Base-by-base conservation (phyloP, 2,888 invertebrate genomes). In the Chrysolina americana region DNA sequence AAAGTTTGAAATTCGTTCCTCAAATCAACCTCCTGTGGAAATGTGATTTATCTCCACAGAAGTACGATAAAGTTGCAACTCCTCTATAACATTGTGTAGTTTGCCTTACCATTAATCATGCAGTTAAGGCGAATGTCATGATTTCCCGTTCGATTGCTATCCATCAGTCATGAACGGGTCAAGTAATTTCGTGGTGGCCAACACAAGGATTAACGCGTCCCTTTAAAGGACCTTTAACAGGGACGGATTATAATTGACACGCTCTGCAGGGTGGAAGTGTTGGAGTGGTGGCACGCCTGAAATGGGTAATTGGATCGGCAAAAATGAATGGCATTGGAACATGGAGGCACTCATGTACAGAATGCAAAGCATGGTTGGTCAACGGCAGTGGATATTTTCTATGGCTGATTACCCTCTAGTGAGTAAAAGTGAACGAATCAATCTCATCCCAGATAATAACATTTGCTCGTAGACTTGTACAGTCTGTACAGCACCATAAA, bases 171-270 rank as follows among this genome's bases (percentile, higher is more conserved):
- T 41, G 48, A 68, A 44, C 41, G 41, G 68, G 68, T 68, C 68
- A 68, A 68, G 68, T 50, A 68, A 36, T 53, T 36, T 17, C 13
- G 68, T 23, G n/a, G 21, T 48, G 23, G 17, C 50, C 59, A 59
- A 23, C 23, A 36, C 59, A 28, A 53, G 21, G 53, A 68, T 68
- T 50, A 68, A 56, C 53, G 41, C 53, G 53, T 59, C 53, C 53
- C 68, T 68, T 19, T 41, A 23, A 53, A 56, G 68, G 68, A 68
- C 68, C 15, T 68, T 59, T n/a, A 59, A 59, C 59, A 17, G n/a
- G 59, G 36, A n/a, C 9, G 59, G 28, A 59, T 59, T 36, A 59
- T 59, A 59, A 59, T 59, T 59, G 59, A 59, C 59, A 28, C 36
- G 59, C 59, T 59, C 15, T 6, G 28, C 59, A 28, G 23, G n/a